Base-by-base conservation (phyloP, 1,140 invertebrate species). In the Pectinophora gossypiella region DNA sequence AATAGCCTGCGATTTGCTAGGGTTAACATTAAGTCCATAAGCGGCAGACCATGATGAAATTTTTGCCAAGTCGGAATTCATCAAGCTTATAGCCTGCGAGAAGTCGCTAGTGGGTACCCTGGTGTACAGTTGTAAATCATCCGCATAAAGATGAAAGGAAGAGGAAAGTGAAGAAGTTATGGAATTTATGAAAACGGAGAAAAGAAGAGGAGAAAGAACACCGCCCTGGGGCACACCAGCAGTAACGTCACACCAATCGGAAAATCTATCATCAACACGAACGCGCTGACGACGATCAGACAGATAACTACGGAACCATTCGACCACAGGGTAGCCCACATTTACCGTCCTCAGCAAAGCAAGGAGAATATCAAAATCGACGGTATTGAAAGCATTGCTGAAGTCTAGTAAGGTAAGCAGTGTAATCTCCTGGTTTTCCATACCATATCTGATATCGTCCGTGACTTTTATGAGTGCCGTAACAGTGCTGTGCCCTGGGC, bases 211-310 rank as follows among this genome's bases (percentile, higher is more conserved):
- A 12, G 35, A 49, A 2, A 49, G 35, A 7, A 42, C 18, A 4
- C 48, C 48, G 10, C 35, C 48, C 45, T 48, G 21, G 23, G 45
- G 45, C 9, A 48, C 45, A 27, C 45, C 45, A 12, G 45, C 7
- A 48, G 22, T 6, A n/a, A 48, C 20, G 22, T 27, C 27, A 48
- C 45, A 48, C 45, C 45, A 48, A 13, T 32, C 22, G 19, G 45
- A 48, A 12, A 13, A 48, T 10, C n/a, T 13, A 2, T 32, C 27
- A 32, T 32, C 45, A 16, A 9, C 20, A 5, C 16, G 22, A 6
- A 48, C 27, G 1, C 19, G 21, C 22, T 48, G 45, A 3, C 15
- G 22, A 22, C 45, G 45, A 27, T 19, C 22, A 18, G 7, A 22
- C 3, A 48, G 45, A 23, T 48, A 48, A 18, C 20, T 27, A 12